Evolutionary conservation across 2,113 vertebrate species (phyloP).

Genomic region (Empidonax traillii): DNA sequence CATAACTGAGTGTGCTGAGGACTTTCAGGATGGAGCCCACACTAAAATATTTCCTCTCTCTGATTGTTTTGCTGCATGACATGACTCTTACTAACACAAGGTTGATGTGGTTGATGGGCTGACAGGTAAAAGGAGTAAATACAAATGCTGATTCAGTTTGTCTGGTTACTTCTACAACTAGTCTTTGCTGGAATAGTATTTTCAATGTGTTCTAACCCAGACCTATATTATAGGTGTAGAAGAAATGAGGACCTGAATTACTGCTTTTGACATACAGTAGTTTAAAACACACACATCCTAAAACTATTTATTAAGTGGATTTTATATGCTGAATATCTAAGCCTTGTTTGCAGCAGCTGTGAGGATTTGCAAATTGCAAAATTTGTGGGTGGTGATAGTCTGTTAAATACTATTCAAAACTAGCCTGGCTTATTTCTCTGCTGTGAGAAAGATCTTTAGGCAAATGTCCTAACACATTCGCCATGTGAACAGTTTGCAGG

Average conservation of each 20-base stretch:
- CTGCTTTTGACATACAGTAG: neutral
- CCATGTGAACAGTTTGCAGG: slow-evolving; percentile 29
- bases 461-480: neutral
- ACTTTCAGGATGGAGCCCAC: neutral
- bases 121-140: neutral
- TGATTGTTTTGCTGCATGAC: neutral
- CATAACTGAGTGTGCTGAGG: neutral
- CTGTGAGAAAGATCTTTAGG: slow-evolving; percentile 37
- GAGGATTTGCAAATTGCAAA: neutral
- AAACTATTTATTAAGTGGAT: slow-evolving; percentile 15
- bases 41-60: neutral
- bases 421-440: neutral
- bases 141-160: neutral
- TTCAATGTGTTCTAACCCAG: neutral
- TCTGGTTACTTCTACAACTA: neutral
- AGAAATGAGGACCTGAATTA: neutral
- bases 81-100: neutral
- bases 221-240: neutral
- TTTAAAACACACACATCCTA: neutral
- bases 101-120: neutral
- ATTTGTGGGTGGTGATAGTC: neutral
- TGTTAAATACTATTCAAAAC: slow-evolving; percentile 7
- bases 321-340: neutral
- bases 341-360: neutral
- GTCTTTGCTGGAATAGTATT: neutral